Base-by-base conservation (phyloP, 2,888 invertebrate species). In the Candidula unifasciata region DNA sequence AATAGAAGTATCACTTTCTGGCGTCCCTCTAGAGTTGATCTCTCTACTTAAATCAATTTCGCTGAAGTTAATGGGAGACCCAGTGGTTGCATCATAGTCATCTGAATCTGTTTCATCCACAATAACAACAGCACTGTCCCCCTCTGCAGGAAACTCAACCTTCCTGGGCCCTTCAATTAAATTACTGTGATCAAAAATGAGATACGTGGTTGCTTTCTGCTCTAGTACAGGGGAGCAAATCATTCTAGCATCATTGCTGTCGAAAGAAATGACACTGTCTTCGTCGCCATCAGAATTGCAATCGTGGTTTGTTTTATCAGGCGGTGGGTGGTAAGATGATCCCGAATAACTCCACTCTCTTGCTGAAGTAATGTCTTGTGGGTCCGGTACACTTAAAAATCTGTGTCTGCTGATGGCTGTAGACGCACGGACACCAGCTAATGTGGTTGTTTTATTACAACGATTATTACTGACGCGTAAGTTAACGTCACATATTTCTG, bases 31-130 rank as follows among this genome's bases (percentile, higher is more conserved):
- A 30, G 52, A n/a, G 27, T 83, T 83, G 24, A 83, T 69, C 44
- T 83, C 64, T 27, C 83, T 68, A 37, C 68, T 69, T n/a, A 83
- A 52, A 33, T 83, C 83, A 16, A 83, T 83, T 33, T 83, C 83
- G 44, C 57, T 33, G 30, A 77, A 77, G 35, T 77, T n/a, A 35
- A 83, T 78, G 10, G 83, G 83, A 60, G 83, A 83, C 5, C 54
- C 74, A 0, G 24, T 13, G 0, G 27, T 24, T 1, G 30, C 37
- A 37, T 74, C 6, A 27, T 54, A 60, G 24, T 77, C 83, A 13
- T 83, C 83, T 16, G 44, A 35, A 24, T 82, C 82, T 30, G 44
- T 3, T 2, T 82, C 76, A 76, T 64, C 64, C 0, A 73, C 81
- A 18, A 81, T 21, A 27, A 81, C 13, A 27, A 10, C 18, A 10